Conservation (phyloP, 2,113 vertebrate genomes). For the Scolopax mira region DNA sequence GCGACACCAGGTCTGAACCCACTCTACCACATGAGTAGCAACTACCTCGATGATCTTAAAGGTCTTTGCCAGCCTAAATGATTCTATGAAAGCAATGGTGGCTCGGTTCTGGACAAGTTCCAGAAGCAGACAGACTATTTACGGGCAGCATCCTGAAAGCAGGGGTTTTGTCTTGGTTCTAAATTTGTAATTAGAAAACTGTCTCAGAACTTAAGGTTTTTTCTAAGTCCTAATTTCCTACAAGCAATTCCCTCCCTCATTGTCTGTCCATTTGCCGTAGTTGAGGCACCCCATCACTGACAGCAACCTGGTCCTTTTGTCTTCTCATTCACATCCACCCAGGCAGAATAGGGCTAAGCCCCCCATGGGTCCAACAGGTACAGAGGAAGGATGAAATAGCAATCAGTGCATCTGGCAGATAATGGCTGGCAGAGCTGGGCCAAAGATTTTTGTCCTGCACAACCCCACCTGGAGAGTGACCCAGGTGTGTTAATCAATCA, state of each 20-base stretch:
- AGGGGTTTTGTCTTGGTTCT: neutral
- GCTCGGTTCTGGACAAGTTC: neutral
- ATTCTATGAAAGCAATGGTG: neutral
- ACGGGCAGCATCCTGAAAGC: neutral
- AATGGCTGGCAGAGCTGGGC: neutral
- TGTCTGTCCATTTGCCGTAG: neutral
- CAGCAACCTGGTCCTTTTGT: neutral
- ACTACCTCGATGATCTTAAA: neutral
- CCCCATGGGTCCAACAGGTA: accelerated
- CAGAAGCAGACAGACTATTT: neutral
- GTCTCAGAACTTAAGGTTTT: neutral
- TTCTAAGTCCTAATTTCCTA: neutral
- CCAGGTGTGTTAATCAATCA: neutral
- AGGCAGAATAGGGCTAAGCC: accelerated
- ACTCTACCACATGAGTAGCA: neutral
- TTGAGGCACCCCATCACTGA: neutral
- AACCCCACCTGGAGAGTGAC: neutral
- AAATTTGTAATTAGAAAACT: neutral
- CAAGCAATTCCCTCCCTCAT: neutral
- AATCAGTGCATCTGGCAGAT: neutral
- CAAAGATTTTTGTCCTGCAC: neutral
- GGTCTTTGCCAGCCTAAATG: neutral
- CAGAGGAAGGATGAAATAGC: neutral
- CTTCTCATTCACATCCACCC: neutral
- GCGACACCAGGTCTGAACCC: neutral